Evolutionary conservation across 2,113 vertebrate genomes (phyloP), one percentile per base, ranked within the genome.

Genomic region (Lycaon pictus): DNA sequence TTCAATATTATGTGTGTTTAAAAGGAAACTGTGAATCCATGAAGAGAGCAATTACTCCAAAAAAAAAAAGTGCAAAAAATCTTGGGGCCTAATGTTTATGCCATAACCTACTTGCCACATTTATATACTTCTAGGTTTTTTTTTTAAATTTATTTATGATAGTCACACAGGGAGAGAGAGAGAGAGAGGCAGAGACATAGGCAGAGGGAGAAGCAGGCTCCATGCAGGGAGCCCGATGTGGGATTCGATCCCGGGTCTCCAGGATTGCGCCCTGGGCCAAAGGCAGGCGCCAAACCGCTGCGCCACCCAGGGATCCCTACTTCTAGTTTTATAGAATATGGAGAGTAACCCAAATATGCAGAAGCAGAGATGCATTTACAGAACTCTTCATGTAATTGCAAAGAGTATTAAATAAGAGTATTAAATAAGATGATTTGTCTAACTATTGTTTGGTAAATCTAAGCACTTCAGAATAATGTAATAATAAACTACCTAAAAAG

Each of bases 1-100:
- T 97, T 97, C 91, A 96, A 88, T 96, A 95, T 58, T 65, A 88
- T 5, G 8, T 97, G 23, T 25, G n/a, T 95, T 86, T 95, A 90
- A 71, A 79, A 32, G 55, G 25, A 97, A 81, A 92, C 20, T 81
- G 17, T 72, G 37, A 55, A 81, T 94, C 83, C 20, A 91, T n/a
- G 9, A 69, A 92, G 51, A 88, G 27, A 32, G 55, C 6, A 27
- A 90, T 79, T 88, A 71, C 15, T 80, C 92, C 81, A 3, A 81
- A 96, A 96, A 43, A 43, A 37, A 93, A 1, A 62, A 76, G 8
- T 11, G 5, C 58, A 77, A 55, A 56, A 62, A 94, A 86, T 65
- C 3, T 27, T 11, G 4, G 23, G 12, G 55, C 10, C 11, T 48
- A 85, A n/a, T 58, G 3, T 82, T 62, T 77, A 32, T 58, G 25